Evolutionary conservation across 1,140 invertebrate species (phyloP).

Genomic region (Conopomorpha cramerella): DNA sequence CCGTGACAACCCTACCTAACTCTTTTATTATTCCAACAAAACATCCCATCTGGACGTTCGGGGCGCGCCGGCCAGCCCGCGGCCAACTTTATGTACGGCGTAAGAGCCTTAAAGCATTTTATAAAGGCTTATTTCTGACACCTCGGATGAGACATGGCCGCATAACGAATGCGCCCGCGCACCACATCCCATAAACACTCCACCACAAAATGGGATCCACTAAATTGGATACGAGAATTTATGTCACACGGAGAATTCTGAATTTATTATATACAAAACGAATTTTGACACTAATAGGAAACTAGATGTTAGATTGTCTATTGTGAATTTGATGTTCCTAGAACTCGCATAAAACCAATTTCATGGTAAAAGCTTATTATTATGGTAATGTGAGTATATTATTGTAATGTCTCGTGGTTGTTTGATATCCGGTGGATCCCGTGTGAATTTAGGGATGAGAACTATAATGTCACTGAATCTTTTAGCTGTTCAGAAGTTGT

Average conservation of each 20-base stretch:
- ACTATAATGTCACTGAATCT: no score
- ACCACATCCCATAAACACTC: conserved; percentile 12
- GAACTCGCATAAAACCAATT: no score
- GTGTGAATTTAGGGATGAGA: no score
- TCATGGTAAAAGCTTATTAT: no score
- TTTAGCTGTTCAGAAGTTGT: no score
- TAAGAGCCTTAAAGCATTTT: conserved; percentile 39
- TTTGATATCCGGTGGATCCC: no score
- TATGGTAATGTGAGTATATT: no score
- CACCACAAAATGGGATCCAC: conserved; percentile 20
- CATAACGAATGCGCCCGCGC: conserved; percentile 25
- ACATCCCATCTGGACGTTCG: conserved; percentile 57
- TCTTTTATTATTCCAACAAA: conserved; percentile 42
- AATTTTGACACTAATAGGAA: no score
- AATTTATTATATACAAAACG: no score
- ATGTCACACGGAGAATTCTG: conserved; percentile 8
- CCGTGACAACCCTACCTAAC: conserved; percentile 22
- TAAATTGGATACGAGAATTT: conserved; percentile 25
- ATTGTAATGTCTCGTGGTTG: no score
- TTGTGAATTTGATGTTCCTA: no score
- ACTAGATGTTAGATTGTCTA: no score
- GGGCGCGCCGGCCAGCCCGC: conserved; percentile 28
- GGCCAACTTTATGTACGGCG: conserved; percentile 19
- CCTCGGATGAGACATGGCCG: conserved; percentile 41
- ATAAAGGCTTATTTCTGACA: conserved; percentile 39